Conservation (phyloP, 35 echinoderm and acorn worm genomes). For the Heliocidaris tuberculata region DNA sequence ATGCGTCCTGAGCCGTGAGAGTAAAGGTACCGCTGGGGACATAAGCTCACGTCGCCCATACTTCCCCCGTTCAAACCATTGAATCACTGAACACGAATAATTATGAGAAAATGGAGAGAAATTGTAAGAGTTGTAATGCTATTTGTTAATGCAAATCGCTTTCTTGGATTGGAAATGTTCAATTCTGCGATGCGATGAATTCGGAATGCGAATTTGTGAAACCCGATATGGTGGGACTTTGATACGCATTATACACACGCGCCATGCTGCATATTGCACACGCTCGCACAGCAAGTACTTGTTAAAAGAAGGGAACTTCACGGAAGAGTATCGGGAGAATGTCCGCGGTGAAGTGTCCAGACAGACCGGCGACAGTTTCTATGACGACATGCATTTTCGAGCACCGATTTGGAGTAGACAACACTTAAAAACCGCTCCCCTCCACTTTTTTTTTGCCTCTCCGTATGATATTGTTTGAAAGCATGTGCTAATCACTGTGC, state of each 20-base stretch:
- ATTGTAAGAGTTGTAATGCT: not conserved
- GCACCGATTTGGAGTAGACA: not conserved
- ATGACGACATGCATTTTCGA: constrained; percentile 11
- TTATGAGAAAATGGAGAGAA: not conserved
- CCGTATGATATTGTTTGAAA: not conserved
- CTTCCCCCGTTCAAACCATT: not conserved
- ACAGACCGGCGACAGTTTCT: not conserved
- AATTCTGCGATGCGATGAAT: not conserved
- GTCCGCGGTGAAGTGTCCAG: not conserved
- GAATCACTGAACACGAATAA: not conserved
- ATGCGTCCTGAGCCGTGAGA: not conserved
- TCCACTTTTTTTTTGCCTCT: not conserved
- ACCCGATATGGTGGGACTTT: not conserved
- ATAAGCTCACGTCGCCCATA: not conserved
- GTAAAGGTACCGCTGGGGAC: not conserved
- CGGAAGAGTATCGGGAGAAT: not conserved
- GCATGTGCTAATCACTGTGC: not conserved
- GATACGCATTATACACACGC: constrained; percentile 1
- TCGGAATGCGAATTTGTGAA: not conserved
- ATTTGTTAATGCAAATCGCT: not conserved
- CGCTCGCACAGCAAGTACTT: not conserved
- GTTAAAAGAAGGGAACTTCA: not conserved
- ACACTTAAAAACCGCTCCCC: not conserved
- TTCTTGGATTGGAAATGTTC: not conserved
- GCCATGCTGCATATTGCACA: not conserved